These are phyloP conservation scores for Hydropsyche tenuis DNA, from an alignment of 1,140 invertebrate genomes.

Conservation along the genomic window DNA sequence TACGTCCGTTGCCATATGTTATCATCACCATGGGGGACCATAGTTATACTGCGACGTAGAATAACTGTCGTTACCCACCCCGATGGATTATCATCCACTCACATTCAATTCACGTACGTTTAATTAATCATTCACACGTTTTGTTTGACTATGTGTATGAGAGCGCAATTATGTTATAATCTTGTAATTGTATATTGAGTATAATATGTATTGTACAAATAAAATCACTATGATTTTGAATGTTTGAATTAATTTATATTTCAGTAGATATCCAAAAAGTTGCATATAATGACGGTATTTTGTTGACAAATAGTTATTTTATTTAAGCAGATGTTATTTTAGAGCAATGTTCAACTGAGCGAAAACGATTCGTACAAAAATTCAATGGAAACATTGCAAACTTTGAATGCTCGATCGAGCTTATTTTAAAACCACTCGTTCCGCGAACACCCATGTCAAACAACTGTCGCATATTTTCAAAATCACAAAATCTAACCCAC, in stretches of 20 bases:
- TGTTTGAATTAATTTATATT: not conserved
- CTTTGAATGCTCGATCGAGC: no score
- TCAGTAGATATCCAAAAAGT: no score
- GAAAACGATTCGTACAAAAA: no score
- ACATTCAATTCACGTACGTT: constrained; percentile 18
- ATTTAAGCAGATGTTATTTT: no score
- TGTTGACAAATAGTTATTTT: no score
- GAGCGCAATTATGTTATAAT: constrained; percentile 9
- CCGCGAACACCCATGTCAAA: not conserved
- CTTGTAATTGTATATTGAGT: not conserved
- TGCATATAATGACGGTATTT: no score
- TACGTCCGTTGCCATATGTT: constrained; percentile 33
- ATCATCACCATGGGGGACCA: constrained; percentile 19
- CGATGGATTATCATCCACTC: constrained; percentile 17
- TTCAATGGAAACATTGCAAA: no score
- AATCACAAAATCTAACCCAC: no score
- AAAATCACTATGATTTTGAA: no score
- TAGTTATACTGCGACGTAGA: not conserved
- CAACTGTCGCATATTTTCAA: not conserved
- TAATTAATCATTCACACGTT: constrained; percentile 36
- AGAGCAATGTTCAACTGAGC: no score
- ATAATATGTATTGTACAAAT: no score
- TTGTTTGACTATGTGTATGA: not conserved
- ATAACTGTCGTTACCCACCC: no score
- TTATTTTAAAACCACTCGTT: not conserved